Evolutionary conservation across 1,140 invertebrate species (phyloP).

Genomic region (Trialeurodes vaporariorum): DNA sequence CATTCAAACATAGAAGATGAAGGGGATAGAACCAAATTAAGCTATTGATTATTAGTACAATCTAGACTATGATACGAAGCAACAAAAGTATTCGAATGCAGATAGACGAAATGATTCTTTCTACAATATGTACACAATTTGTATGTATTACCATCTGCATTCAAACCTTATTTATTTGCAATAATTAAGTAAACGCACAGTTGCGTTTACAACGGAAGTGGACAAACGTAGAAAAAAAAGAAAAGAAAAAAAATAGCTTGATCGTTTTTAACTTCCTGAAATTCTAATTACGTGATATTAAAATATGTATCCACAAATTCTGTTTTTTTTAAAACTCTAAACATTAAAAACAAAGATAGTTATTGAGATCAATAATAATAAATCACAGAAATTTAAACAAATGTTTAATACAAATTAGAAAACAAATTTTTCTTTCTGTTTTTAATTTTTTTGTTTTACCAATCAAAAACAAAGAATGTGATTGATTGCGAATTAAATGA

Average conservation of each 20-base stretch:
- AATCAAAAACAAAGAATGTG: no score
- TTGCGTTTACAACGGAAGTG: no score
- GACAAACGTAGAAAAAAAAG: no score
- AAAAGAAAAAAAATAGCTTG: no score
- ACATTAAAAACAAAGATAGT: not conserved
- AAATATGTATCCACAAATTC: not conserved
- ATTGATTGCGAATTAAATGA: not conserved
- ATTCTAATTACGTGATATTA: no score
- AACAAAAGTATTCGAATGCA: not conserved
- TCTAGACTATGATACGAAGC: not conserved
- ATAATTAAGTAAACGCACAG: not conserved
- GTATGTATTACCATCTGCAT: not conserved
- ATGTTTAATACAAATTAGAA: not conserved
- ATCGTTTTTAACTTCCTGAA: no score
- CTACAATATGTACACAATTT: not conserved
- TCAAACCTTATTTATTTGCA: not conserved
- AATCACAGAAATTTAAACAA: not conserved
- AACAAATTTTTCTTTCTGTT: not conserved
- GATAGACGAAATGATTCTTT: not conserved
- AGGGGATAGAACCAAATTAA: slow-evolving; percentile 1
- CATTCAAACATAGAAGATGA: not conserved
- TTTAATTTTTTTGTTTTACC: not conserved
- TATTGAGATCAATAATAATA: not conserved
- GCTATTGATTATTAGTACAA: not conserved
- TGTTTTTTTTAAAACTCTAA: slow-evolving; percentile 1